Conservation (phyloP, 2,113 vertebrate species). For the Pituophis catenifer region DNA sequence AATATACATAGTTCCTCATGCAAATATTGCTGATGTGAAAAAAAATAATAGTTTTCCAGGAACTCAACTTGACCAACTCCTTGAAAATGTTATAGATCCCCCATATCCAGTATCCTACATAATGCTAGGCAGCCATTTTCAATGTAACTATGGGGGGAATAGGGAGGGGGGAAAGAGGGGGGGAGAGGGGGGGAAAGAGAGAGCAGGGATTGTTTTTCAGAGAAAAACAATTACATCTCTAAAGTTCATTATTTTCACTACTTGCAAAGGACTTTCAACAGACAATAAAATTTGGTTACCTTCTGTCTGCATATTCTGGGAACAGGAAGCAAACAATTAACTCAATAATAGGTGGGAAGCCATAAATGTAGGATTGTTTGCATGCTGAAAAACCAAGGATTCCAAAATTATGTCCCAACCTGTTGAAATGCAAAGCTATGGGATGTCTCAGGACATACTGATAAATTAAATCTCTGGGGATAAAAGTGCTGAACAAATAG, state of each 20-base stretch:
- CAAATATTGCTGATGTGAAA: neutral
- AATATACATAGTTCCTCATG: fast-evolving
- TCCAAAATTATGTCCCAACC: neutral
- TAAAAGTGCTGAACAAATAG: neutral
- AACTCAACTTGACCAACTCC: neutral
- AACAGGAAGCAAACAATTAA: neutral
- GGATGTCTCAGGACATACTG: neutral
- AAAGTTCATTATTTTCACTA: neutral
- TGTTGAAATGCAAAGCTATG: neutral
- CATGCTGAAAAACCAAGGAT: neutral
- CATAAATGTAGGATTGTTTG: neutral
- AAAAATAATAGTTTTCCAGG: slow-evolving; percentile 28
- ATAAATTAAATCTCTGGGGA: neutral
- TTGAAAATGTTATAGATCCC: neutral
- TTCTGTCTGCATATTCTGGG: neutral
- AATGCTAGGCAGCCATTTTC: neutral
- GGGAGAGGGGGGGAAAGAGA: neutral
- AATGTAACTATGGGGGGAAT: neutral
- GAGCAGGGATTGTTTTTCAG: neutral
- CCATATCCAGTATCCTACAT: neutral
- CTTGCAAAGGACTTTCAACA: neutral
- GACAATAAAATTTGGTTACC: neutral
- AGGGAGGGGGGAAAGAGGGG: neutral
- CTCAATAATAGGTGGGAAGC: neutral
- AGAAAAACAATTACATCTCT: neutral